Evolutionary conservation across 2,797 vertebrate genomes (phyloP).

Genomic region (Toxotes lorentzi): DNA sequence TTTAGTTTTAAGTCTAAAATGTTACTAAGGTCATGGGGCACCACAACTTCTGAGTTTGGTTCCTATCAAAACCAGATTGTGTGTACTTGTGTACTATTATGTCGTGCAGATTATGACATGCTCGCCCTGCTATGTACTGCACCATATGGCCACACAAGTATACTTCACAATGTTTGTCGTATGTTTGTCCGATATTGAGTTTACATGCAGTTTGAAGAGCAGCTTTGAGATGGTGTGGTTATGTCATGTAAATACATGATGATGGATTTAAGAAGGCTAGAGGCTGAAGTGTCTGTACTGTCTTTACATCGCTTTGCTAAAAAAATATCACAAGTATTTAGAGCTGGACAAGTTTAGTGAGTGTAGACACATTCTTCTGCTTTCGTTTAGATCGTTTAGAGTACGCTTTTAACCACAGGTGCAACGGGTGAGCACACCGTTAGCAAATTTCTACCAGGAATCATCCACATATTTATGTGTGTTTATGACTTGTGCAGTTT

Average conservation of each 20-base stretch:
- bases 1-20: background rate
- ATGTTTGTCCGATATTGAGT: slow-evolving; percentile 9
- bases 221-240: background rate
- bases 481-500: background rate
- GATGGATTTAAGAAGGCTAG: background rate
- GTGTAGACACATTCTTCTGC: background rate
- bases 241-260: background rate
- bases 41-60: background rate
- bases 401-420: background rate
- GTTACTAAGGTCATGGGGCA: background rate
- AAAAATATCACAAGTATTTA: background rate
- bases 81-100: too few species aligned
- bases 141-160: background rate
- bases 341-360: background rate
- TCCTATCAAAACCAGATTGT: background rate
- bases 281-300: background rate
- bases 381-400: background rate
- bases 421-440: background rate
- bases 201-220: background rate
- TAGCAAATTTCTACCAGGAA: background rate
- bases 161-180: slow-evolving; percentile 28
- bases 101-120: background rate
- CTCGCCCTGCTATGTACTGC: too few species aligned
- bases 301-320: background rate
- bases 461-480: background rate